These are phyloP conservation scores for Terrapene triunguis DNA, from an alignment of 2,113 vertebrate genomes.

Conservation along the genomic window DNA sequence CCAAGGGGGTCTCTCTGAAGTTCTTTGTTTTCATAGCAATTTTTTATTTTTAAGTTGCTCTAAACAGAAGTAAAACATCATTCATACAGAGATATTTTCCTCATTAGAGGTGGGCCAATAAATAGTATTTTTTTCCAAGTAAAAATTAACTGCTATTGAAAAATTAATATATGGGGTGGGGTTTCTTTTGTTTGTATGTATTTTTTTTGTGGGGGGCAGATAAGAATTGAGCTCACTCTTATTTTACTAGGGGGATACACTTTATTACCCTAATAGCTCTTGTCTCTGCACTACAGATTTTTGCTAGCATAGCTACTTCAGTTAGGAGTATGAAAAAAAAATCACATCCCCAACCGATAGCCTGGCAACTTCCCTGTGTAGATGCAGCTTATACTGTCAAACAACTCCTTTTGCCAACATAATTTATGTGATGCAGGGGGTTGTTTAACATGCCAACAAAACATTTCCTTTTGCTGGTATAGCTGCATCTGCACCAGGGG, in stretches of 20 bases:
- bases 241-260: neutral
- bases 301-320: neutral
- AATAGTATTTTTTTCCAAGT: neutral
- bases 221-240: neutral
- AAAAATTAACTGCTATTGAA: neutral
- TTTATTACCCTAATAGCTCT: neutral
- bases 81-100: neutral
- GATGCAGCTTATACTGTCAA: neutral
- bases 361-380: neutral
- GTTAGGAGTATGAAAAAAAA: neutral
- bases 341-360: neutral
- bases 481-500: neutral
- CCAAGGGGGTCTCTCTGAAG: neutral
- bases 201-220: rapidly evolving
- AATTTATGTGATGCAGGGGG: neutral
- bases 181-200: neutral
- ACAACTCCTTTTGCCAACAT: neutral
- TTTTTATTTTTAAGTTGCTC: neutral
- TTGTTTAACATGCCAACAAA: neutral
- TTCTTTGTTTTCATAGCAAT: neutral
- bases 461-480: no score
- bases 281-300: neutral
- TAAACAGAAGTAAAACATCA: neutral
- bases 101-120: neutral
- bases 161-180: neutral